Base-by-base conservation (phyloP, 2,797 vertebrate species). In the Intellagama lesueurii region DNA sequence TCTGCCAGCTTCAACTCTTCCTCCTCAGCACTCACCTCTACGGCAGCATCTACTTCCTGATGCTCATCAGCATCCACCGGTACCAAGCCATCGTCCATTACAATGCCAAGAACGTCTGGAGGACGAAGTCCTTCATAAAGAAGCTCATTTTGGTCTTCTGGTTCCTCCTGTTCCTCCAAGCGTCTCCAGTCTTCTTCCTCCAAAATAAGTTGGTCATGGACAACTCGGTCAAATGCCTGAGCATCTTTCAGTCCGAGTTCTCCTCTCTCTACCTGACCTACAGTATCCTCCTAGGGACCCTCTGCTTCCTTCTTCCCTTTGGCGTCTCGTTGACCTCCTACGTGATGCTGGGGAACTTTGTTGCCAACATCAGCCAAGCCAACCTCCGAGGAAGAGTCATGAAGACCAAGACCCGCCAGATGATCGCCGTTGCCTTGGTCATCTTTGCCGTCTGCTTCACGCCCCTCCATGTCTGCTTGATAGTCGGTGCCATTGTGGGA, bases 31-130 rank as follows among this genome's bases (percentile, higher is more conserved):
- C 81, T 0, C 97, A 97, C 52, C 88, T 97, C 77, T 97, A 96
- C 0, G 96, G 97, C 83, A 97, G 97, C 78, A 95, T 95, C 75
- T 90, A 96, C 8, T 98, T 98, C 90, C 97, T 97, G 88, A 97
- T 24, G 0, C 94, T 98, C 69, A 97, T 97, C 91, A 97, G 97
- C 83, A 44, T 97, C 49, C 97, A 97, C 83, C 91, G 96, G 5
- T 97, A 97, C 44, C 85, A 94, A 30, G 93, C 92, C 0, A 93
- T 97, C 0, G 96, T 96, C 40, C 92, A 86, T 47, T 97, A 95
- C 83, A 97, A 94, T 28, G 95, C 84, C 87, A 91, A 84, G 17
- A 95, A 91, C 0, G 7, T 87, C n/a, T 95, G 97, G 91, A 97
- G 97, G 83, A 91, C 64, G 1, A 97, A 91, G 79, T 40, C 30